Evolutionary conservation across 1,140 invertebrate species (phyloP), one percentile per base, ranked within the genome.

Genomic region (Anastrepha obliqua): DNA sequence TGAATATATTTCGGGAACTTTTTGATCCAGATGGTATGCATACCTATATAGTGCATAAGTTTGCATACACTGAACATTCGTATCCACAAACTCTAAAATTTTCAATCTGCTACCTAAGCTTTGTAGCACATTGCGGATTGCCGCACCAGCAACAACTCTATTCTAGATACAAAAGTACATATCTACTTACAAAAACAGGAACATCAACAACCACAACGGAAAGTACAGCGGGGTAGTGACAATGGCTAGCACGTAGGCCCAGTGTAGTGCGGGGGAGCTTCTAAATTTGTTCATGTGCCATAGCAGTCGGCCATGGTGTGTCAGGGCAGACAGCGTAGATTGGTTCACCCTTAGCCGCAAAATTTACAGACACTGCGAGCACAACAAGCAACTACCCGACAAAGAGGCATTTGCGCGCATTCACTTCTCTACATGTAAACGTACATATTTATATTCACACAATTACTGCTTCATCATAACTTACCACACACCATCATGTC

Each of bases 91-190:
- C 15, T 55, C 47, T n/a, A 55, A 81, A 81, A 47, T 55, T 58
- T 81, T 81, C 74, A 55, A 81, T 81, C 74, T 81, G 74, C 47
- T 55, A 58, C 51, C 74, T 81, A 81, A 81, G 47, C 44, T 81
- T 58, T 81, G 74, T 51, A n/a, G 74, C 74, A 55, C 74, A 81
- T 55, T 81, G 74, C 47, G 11, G 39, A 4, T 20, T 13, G 29
- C 1, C n/a, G 47, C 74, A 81, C 74, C 29, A 67, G 29, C 64
- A 39, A 39, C 64, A 39, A 62, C 15, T 17, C 60, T 17, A 62
- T 4, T 62, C 20, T 29, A 29, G 29, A 29, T 29, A 29, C 29
- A 29, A 29, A 55, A 8, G 51, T 55, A 55, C 51, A 6, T 55
- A 55, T 55, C 6, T 11, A 55, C 51, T 55, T 5, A 47, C 13